phyloP scores from a whole-genome alignment of 2,113 vertebrate genomes.

The Myrmecobius fasciatus region DNA sequence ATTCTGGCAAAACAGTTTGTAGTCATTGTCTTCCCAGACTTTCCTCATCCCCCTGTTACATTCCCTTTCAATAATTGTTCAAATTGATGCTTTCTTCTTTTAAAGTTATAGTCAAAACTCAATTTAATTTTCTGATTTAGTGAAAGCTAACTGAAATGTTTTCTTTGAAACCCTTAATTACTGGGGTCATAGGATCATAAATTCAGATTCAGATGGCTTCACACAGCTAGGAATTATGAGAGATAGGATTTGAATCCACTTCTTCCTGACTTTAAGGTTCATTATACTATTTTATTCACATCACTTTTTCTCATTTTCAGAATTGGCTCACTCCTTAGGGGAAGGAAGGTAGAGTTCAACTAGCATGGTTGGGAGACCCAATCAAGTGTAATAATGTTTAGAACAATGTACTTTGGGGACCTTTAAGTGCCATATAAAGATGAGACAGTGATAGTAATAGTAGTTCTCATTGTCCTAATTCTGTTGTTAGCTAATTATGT shows the following conservation, averaged over 20 bases:
- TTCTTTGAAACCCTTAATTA: background rate
- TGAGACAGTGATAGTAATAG: background rate
- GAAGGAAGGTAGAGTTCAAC: background rate
- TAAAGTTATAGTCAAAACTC: background rate
- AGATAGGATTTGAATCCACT: background rate
- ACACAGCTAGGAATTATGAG: background rate
- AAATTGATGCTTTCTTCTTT: background rate
- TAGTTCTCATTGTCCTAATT: background rate
- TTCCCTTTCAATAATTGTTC: conserved; percentile 31
- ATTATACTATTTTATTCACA: background rate
- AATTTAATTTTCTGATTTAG: background rate
- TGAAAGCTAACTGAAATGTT: background rate
- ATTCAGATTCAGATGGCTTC: background rate
- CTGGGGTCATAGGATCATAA: background rate
- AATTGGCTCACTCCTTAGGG: background rate
- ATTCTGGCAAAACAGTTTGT: background rate
- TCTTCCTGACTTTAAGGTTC: background rate
- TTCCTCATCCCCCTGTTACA: conserved; percentile 48
- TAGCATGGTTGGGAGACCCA: background rate
- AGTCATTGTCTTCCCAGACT: conserved; percentile 6
- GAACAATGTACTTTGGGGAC: background rate
- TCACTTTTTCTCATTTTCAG: background rate
- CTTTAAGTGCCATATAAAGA: background rate
- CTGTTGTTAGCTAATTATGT: background rate
- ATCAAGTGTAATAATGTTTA: background rate